A percentile compares a stretch with the other conserved stretches of the same genome.
Conservation (phyloP, 92 coral and sea anemone genomes). For the Scolanthus callimorphus region DNA sequence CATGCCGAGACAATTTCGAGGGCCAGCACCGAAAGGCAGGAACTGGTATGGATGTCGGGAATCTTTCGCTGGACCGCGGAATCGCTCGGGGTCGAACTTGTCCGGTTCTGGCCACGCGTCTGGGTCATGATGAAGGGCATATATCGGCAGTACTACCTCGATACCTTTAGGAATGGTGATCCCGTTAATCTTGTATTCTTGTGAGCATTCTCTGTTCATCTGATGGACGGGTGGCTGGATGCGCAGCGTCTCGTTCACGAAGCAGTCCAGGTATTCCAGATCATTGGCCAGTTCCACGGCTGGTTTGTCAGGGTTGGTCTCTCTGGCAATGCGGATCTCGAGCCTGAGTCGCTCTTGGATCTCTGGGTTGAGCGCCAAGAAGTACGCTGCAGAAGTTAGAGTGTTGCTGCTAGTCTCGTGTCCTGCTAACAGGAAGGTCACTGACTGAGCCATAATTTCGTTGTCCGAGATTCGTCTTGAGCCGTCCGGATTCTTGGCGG, state of each 20-base stretch:
- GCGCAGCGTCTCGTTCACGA: conserved; percentile 65
- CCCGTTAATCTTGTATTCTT: conserved; percentile 65
- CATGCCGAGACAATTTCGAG: conserved; percentile 65
- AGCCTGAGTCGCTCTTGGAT: conserved; percentile 50
- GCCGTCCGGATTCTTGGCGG: conserved; percentile 30
- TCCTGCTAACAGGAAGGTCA: conserved; percentile 65
- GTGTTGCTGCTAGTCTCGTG: conserved; percentile 64
- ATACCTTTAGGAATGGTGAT: conserved; percentile 70
- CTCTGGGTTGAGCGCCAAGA: conserved; percentile 53
- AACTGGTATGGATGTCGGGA: conserved; percentile 57
- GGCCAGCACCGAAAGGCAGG: conserved; percentile 62
- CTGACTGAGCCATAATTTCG: conserved; percentile 67
- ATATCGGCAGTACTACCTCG: conserved; percentile 49
- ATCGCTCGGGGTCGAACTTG: conserved; percentile 62
- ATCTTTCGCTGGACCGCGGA: conserved; percentile 52
- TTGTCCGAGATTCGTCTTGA: conserved; percentile 45
- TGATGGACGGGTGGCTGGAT: conserved; percentile 55
- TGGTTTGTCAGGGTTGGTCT: conserved; percentile 17
- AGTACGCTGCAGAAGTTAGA: conserved; percentile 45
- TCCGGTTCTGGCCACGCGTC: conserved; percentile 71
- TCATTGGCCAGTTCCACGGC: conserved; percentile 42
- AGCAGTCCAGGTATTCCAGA: conserved; percentile 73
- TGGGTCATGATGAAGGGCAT: conserved; percentile 74
- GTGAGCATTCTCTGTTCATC: conserved; percentile 59
- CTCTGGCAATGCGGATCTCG: conserved; percentile 49